phyloP scores from a whole-genome alignment of 1,140 invertebrate genomes.

The Venustaconcha ellipsiformis region DNA sequence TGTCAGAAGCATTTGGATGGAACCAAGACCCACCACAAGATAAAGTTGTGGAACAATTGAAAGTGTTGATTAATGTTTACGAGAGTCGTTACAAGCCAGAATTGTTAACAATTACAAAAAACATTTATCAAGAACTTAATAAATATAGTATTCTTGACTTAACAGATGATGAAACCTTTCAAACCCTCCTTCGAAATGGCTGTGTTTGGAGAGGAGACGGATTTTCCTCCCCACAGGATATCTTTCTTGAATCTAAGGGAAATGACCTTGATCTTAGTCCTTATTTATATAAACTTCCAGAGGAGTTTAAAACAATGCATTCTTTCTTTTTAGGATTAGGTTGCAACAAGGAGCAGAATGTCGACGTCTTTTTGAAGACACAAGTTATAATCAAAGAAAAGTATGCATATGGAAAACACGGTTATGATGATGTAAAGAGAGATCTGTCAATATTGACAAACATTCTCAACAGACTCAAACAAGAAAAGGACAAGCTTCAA shows the following conservation, averaged over 20 bases:
- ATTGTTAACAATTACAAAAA: background rate
- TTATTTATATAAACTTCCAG: constrained; percentile 1
- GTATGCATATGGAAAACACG: background rate
- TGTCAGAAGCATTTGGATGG: constrained; percentile 4
- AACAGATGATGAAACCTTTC: background rate
- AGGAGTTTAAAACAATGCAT: background rate
- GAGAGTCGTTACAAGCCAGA: background rate
- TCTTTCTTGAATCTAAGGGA: background rate
- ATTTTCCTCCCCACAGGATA: background rate
- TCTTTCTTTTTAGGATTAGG: constrained; percentile 7
- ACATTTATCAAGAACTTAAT: constrained; percentile 4
- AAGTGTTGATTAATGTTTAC: constrained; percentile 1
- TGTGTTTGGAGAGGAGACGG: constrained; percentile 14
- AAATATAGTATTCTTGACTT: background rate
- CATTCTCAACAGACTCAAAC: background rate
- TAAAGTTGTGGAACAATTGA: constrained; percentile 5
- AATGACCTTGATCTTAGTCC: constrained; percentile 1
- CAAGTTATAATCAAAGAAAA: background rate
- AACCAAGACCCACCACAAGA: background rate
- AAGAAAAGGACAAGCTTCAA: background rate
- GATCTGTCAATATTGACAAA: background rate
- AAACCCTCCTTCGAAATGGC: background rate
- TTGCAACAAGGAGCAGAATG: background rate
- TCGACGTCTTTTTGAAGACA: background rate
- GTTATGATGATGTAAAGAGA: no score